Evolutionary conservation across 2,113 vertebrate species (phyloP), one percentile per base, ranked within the genome.

Genomic region (Dasyurus viverrinus): DNA sequence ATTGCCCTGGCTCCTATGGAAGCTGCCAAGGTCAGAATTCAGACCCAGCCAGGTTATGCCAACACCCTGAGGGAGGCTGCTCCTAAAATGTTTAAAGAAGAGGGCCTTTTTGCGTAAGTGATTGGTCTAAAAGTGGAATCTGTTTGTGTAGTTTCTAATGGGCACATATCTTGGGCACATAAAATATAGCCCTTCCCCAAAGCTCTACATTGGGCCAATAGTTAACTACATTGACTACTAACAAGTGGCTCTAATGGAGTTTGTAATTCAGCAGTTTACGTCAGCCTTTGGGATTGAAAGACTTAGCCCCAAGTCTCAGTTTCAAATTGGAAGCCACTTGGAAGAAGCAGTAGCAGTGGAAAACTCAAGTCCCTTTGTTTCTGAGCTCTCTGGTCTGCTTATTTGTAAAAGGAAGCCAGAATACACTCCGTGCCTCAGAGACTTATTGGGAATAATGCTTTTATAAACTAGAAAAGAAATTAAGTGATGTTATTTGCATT

Each of bases 1-100:
- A 99, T 99, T 92, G 99, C 99, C 96, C 99, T 99, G 99, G 99
- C 99, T 98, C 99, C 99, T 97, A 99, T 99, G 99, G 99, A 99
- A 99, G 99, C 99, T 98, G 99, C 98, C 96, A 99, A 99, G 98
- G 99, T 99, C 92, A 99, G 99, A 94, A 99, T 99, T 98, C 99
- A 99, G 98, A 99, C 99, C 47, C 99, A 99, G 94, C 99, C 99
- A 27, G 99, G 99, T 52, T 99, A 99, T 54, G 99, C 99, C 3
- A 99, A 99, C 98, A 99, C 99, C 90, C 98, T 99, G 91, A 98
- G 99, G n/a, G 94, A 99, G 98, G 99, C 99, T 53, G 98, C 98
- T 57, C 99, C 99, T 57, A 99, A 99, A 98, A 99, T 99, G 99
- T 99, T 98, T 93, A 99, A 97, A 30, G 99, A 99, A 98, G 99